Conservation (phyloP, 1,140 invertebrate genomes). For the Phocides pigmalion region DNA sequence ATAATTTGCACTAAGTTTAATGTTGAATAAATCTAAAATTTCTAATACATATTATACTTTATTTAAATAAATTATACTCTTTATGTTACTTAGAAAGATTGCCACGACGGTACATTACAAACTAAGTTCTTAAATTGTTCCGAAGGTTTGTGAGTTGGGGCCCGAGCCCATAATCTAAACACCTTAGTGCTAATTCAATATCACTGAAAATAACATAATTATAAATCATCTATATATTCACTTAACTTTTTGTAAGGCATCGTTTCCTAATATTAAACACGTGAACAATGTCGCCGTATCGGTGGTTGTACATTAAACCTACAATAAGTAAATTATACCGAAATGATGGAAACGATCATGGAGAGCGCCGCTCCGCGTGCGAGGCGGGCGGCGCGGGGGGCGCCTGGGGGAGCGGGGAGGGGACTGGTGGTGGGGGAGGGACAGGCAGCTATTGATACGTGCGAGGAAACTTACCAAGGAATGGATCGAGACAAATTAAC, state of each 20-base stretch:
- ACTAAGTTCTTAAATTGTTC: constrained; percentile 82
- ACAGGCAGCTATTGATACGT: constrained; percentile 3
- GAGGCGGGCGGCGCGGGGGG: background rate
- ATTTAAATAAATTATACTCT: constrained; percentile 83
- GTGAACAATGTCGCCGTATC: constrained; percentile 66
- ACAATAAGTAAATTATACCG: constrained; percentile 58
- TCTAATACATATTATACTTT: constrained; percentile 82
- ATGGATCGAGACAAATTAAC: constrained; percentile 78
- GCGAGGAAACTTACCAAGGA: constrained; percentile 50
- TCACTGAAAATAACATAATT: constrained; percentile 81
- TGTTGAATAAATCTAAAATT: constrained; percentile 83
- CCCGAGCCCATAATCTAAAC: constrained; percentile 58
- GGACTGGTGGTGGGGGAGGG: constrained; percentile 17
- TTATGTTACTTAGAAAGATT: constrained; percentile 82
- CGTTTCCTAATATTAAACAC: constrained; percentile 80
- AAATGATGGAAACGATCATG: constrained; percentile 52
- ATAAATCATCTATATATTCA: constrained; percentile 81
- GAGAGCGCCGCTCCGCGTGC: background rate
- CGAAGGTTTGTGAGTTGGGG: constrained; percentile 71
- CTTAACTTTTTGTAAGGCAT: constrained; percentile 82
- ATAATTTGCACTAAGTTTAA: constrained; percentile 83
- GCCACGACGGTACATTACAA: constrained; percentile 80
- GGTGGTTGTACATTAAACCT: constrained; percentile 79
- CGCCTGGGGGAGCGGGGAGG: constrained; percentile 18
- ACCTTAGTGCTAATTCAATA: constrained; percentile 80